Evolutionary conservation across 2,888 invertebrate species (phyloP), one percentile per base, ranked within the genome.

Genomic region (Lasioglossum oenotherae): DNA sequence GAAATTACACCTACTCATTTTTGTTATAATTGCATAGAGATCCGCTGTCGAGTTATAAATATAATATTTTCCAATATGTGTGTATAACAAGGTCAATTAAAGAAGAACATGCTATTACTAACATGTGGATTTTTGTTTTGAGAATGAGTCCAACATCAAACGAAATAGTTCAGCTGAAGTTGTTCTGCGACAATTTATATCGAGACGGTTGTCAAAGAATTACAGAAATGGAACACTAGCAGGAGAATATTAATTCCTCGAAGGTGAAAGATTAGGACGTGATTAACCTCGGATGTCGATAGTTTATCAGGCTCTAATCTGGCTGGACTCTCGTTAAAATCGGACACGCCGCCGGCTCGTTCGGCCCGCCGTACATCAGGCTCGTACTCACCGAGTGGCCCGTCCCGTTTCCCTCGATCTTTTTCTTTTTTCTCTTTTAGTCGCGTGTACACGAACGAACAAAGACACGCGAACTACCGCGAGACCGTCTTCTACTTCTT

Each of bases 311-410:
- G 38, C 41, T 74, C 83, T 84, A 82, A 89, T 89, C 89, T 89
- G 72, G 81, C 79, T 86, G 81, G 88, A 84, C 85, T 91, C 90
- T 88, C 88, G 91, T 91, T 91, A 91, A 89, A 89, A 88, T 90
- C 86, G 80, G 81, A 91, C 89, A 90, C 87, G 85, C 67, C 60
- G 75, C 74, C 79, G 78, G 80, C 82, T 72, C 69, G 73, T 78
- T 78, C 60, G 82, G 69, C 73, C 80, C 75, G 35, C 87, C 90
- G 88, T 91, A 91, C 87, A 90, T 91, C 89, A 90, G 85, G 49
- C 83, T 82, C 76, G 41, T 87, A 80, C 78, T 79, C 79, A 76
- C 64, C 35, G 64, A n/a, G 69, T 31, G 57, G 19, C 31, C 53
- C 44, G 49, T 14, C 35, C 64, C 64, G 71, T 69, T 79, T 73